Evolutionary conservation across 2,797 vertebrate species (phyloP).

Genomic region (Eutrigla gurnardus): DNA sequence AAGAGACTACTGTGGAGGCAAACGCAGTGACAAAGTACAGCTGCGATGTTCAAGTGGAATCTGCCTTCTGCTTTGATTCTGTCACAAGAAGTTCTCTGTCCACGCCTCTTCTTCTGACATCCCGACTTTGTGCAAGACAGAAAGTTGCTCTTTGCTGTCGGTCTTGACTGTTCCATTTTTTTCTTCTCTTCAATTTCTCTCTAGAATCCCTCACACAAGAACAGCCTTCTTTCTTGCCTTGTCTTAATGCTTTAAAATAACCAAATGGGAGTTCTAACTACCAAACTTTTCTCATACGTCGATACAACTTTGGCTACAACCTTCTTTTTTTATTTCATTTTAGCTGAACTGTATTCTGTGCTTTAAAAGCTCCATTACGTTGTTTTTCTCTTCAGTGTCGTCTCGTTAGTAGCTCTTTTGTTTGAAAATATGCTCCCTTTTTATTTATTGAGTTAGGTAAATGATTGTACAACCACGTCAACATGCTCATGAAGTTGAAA

Average conservation of each 20-base stretch:
- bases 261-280: conserved; percentile 97
- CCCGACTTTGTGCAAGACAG: conserved; percentile 93
- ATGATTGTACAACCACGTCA: conserved; percentile 96
- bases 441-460: conserved; percentile 98
- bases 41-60: conserved; percentile 20
- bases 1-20: conserved; percentile 31
- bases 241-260: conserved; percentile 99
- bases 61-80: conserved; percentile 31
- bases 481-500: conserved; percentile 98
- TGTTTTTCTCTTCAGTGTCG: conserved; percentile 87
- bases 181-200: conserved; percentile 62
- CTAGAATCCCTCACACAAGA: conserved; percentile 91
- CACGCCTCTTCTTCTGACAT: conserved; percentile 86
- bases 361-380: conserved; percentile 91
- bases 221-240: conserved; percentile 99
- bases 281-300: conserved; percentile 88
- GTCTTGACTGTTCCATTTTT: conserved; percentile 87
- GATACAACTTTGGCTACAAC: conserved; percentile 88
- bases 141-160: conserved; percentile 91
- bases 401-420: conserved; percentile 90
- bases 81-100: conserved; percentile 71
- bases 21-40: background rate
- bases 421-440: conserved; percentile 89
- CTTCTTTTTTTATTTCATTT: conserved; percentile 65
- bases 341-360: conserved; percentile 91